Percentiles rank a stretch among this genome's conserved stretches.
These are phyloP conservation scores for Acrobasis consociella DNA, from an alignment of 2,888 invertebrate genomes.

Conservation along the genomic window DNA sequence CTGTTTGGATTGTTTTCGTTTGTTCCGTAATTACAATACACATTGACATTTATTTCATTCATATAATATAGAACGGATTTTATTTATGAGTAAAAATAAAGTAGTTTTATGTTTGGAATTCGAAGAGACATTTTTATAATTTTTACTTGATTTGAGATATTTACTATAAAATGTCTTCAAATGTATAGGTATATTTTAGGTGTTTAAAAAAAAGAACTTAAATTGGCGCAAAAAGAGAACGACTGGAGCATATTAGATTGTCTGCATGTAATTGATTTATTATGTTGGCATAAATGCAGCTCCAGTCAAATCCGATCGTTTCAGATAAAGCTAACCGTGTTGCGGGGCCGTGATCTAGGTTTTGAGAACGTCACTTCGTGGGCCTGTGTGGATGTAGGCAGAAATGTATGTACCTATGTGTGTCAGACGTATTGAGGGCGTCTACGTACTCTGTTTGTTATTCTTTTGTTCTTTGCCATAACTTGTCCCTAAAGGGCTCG, in stretches of 20 bases:
- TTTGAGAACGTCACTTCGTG: constrained; percentile 66
- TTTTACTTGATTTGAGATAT: too few species aligned
- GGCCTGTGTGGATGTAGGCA: constrained; percentile 57
- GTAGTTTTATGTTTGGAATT: too few species aligned
- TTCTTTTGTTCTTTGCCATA: constrained; percentile 32
- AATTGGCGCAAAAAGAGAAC: neutral
- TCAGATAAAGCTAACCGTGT: constrained; percentile 73
- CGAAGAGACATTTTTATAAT: too few species aligned
- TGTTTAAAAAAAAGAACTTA: neutral
- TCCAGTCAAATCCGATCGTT: constrained; percentile 47
- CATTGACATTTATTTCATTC: constrained; percentile 22
- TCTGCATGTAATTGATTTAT: constrained; percentile 6
- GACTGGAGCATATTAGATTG: neutral
- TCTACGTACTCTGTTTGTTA: constrained; percentile 40
- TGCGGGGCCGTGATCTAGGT: constrained; percentile 67
- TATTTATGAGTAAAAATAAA: too few species aligned
- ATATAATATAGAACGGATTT: neutral
- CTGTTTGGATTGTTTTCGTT: constrained; percentile 31
- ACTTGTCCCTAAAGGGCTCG: constrained; percentile 24
- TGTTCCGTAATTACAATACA: constrained; percentile 30
- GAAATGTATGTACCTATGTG: constrained; percentile 52
- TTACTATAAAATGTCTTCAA: too few species aligned
- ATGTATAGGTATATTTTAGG: too few species aligned
- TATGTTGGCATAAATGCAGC: constrained; percentile 7
- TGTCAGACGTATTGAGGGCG: constrained; percentile 63